Evolutionary conservation across 2,113 vertebrate species (phyloP), one percentile per base, ranked within the genome.

Genomic region (Tragelaphus imberbis): DNA sequence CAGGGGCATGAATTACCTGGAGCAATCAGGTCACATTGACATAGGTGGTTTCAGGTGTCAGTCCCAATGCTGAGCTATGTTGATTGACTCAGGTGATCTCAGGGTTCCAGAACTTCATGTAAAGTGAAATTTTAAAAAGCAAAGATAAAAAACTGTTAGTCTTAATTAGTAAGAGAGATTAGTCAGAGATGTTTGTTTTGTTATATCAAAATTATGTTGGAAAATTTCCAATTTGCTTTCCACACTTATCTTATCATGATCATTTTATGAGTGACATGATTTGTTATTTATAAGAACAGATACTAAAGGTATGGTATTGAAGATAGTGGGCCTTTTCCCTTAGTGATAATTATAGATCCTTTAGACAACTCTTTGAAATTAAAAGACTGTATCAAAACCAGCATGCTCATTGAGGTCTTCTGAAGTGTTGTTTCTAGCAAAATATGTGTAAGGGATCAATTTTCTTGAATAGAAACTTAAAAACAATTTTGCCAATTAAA

Each of bases 211-310:
- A 56, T 84, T 89, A 84, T 11, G 6, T 25, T 90, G 15, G 82
- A 80, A 88, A 85, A 5, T 75, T 61, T 71, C 21, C 36, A 53
- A 2, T 95, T 92, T 95, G 36, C 23, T 95, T 86, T 88, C 36
- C 71, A 3, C 30, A 21, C 56, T 40, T 63, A 92, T 82, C 88
- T 49, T 16, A 44, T 82, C 81, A 51, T 56, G 17, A 58, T 75
- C 53, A n/a, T 44, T 80, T 91, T 96, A 90, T 84, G 81, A 90
- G 30, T 85, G 10, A 58, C 28, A 10, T 84, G 49, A 71, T 58
- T 87, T 84, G 71, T 82, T 63, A 97, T 75, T 85, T 89, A 53
- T 81, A 91, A 94, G 82, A 82, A 71, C 27, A 88, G 80, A 75
- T 94, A 71, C 59, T 55, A 84, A 82, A 51, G 6, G 4, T 40